phyloP scores from a whole-genome alignment of 2,113 vertebrate species.

The Saccopteryx leptura region DNA sequence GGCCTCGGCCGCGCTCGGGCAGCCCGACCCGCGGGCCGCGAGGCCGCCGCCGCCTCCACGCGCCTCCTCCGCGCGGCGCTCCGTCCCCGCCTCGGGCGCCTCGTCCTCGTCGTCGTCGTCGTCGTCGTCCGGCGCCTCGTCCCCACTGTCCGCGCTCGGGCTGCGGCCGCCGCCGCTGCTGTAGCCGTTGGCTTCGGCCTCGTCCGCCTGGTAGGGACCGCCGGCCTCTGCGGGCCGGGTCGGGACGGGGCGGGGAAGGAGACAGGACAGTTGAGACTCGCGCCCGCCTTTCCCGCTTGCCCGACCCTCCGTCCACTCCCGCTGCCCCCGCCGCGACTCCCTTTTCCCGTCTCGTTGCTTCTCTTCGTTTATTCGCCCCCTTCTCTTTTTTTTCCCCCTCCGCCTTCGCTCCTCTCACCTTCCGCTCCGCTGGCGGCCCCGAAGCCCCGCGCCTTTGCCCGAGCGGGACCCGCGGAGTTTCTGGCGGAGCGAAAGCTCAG shows the following conservation, averaged over 20 bases:
- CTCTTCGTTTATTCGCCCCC: background rate
- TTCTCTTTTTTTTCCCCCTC: accelerated
- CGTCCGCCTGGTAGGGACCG: conserved; percentile 84
- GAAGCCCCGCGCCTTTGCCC: conserved; percentile 83
- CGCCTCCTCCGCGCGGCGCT: background rate
- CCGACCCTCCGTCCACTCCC: conserved; percentile 70
- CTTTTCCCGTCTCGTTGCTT: conserved; percentile 61
- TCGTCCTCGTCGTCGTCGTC: conserved; percentile 82
- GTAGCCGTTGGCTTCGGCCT: conserved; percentile 71
- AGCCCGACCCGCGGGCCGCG: conserved; percentile 82
- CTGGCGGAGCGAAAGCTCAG: conserved; percentile 73
- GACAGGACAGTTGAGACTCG: background rate
- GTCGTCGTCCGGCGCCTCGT: conserved; percentile 84
- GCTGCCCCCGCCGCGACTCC: conserved; percentile 77
- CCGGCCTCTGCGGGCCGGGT: conserved; percentile 71
- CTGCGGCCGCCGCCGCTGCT: conserved; percentile 79
- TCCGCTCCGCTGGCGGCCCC: background rate
- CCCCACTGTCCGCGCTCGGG: conserved; percentile 89
- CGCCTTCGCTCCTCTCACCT: background rate
- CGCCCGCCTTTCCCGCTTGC: background rate
- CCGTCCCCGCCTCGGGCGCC: conserved; percentile 1
- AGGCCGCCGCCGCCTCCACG: background rate
- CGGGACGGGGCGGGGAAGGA: background rate
- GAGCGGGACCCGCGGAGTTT: conserved; percentile 66
- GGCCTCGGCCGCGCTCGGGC: conserved; percentile 75